Base-by-base conservation (phyloP, 2,113 vertebrate species). In the Lichenostomus cassidix region DNA sequence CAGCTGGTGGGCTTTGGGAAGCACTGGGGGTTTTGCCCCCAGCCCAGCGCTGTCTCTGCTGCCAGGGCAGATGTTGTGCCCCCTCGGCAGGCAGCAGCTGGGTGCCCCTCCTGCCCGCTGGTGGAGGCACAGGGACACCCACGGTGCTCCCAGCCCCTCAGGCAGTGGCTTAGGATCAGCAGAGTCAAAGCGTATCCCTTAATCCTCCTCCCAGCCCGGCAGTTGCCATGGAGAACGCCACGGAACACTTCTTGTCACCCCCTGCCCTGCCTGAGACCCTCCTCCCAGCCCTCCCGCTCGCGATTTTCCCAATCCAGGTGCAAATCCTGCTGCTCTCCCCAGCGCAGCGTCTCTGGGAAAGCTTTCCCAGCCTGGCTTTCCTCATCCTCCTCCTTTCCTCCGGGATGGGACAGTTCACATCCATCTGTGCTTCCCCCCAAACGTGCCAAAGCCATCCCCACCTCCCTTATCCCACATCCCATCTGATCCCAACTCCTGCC, bases 191-290 rank as follows among this genome's bases (percentile, higher is more conserved):
- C 1, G 1, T 7, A 50, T 70, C 70, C 49, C 59, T 76, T 69
- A 94, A 93, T 88, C 90, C 90, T 80, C 62, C 67, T 58, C 49
- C 41, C 53, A 92, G 42, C 62, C 63, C 3, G 0, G 59, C 85
- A 93, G 88, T 86, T 95, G 83, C 92, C 75, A 91, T 90, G 94
- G 94, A 90, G 67, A 92, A 53, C 4, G 1, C 31, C 77, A 75
- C 21, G 14, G 87, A 95, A 65, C 62, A 13, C 62, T 93, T 41
- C 78, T 53, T 46, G 65, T 79, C 85, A 27, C 82, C 69, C 70
- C 56, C 65, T 63, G 29, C 31, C 78, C 70, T 39, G 82, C 47
- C 27, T 27, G 8, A 79, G 49, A 90, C 75, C 82, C 82, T 87
- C 56, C 74, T 75, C 70, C 79, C 49, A 27, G 49, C 22, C 53